phyloP scores from a whole-genome alignment of 2,113 vertebrate species.

The Seriola rivoliana region DNA sequence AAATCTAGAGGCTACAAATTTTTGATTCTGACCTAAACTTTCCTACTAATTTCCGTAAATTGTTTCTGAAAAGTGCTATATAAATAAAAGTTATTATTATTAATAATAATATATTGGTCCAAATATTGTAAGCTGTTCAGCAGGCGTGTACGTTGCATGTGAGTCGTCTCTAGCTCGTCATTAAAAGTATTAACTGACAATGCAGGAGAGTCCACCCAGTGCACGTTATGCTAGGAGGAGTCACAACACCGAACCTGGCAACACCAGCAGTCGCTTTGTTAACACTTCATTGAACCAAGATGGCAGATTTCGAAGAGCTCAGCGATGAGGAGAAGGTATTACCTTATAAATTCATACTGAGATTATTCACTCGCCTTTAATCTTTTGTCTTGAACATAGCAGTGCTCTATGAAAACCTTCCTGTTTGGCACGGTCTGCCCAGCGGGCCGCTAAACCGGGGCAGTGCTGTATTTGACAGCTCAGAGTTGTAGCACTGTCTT shows the following conservation, averaged over 20 bases:
- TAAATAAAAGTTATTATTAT: too few species aligned
- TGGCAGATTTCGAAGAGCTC: conserved; percentile 93
- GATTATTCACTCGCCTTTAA: not conserved
- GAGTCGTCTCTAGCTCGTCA: too few species aligned
- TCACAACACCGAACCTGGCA: conserved; percentile 56
- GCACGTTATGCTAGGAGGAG: conserved; percentile 35
- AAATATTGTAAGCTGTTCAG: too few species aligned
- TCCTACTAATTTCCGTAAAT: too few species aligned
- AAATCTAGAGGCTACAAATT: too few species aligned
- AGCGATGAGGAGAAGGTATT: conserved; percentile 93
- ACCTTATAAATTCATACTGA: conserved; percentile 2
- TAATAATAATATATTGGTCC: too few species aligned
- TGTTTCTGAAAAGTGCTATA: too few species aligned
- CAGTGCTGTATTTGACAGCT: conserved; percentile 52
- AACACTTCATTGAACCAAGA: conserved; percentile 85
- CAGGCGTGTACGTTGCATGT: too few species aligned
- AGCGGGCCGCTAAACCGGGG: not conserved
- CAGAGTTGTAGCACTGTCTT: not conserved
- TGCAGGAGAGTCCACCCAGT: not conserved
- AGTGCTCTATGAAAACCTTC: not conserved
- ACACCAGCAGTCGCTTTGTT: conserved; percentile 58
- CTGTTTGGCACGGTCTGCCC: not conserved
- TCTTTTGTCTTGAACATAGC: too few species aligned
- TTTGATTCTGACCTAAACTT: too few species aligned
- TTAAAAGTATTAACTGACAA: not conserved